These are phyloP conservation scores for Ondatra zibethicus DNA, from an alignment of 2,113 vertebrate genomes.

Conservation along the genomic window DNA sequence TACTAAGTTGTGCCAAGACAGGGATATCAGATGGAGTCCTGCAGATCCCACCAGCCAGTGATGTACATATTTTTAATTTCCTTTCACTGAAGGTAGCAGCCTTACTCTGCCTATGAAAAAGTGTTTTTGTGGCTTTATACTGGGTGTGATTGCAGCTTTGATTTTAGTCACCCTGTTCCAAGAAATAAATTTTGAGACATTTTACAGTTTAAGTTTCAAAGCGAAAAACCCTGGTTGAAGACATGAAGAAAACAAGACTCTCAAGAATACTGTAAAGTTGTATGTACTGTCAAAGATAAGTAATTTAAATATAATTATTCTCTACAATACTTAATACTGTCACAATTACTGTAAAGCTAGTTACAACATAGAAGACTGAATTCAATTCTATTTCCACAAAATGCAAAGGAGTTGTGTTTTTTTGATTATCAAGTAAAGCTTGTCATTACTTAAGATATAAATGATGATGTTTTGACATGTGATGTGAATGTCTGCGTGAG, in stretches of 20 bases:
- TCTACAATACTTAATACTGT: no score
- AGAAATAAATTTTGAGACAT: not conserved
- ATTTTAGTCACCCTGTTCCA: not conserved
- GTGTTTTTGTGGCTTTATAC: not conserved
- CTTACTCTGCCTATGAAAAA: not conserved
- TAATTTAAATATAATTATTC: not conserved
- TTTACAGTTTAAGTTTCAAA: not conserved
- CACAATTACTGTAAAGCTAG: not conserved
- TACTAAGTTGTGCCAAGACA: not conserved
- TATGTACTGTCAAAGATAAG: not conserved
- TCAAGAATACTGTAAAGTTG: not conserved
- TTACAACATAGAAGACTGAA: not conserved
- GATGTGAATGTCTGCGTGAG: not conserved
- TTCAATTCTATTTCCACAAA: not conserved
- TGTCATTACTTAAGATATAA: not conserved
- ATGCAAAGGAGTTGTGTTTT: not conserved
- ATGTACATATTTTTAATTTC: not conserved
- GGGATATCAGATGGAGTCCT: not conserved
- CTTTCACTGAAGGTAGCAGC: not conserved
- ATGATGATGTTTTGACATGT: not conserved
- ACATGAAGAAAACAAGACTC: not conserved
- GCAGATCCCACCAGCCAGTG: not conserved
- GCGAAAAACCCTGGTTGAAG: not conserved
- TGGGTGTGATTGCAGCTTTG: not conserved
- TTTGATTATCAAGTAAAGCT: not conserved